These are phyloP conservation scores for Amblyopsis hoosieri DNA, from an alignment of 2,797 vertebrate species.

Conservation along the genomic window DNA sequence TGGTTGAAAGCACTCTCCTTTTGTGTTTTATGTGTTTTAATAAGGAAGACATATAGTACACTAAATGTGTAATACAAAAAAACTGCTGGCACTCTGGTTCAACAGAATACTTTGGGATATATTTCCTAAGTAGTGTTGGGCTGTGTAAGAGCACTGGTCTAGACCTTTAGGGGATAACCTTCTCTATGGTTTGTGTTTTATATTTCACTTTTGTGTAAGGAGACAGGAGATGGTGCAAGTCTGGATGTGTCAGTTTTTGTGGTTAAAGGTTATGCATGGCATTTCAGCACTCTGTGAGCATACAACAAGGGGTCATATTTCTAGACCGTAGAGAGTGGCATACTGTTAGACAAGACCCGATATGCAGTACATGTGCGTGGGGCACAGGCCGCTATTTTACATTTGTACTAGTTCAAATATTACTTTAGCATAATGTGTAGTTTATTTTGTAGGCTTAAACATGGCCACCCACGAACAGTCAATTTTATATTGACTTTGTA, in stretches of 20 bases:
- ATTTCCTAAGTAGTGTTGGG: slow-evolving; percentile 51
- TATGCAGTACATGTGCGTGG: slow-evolving; percentile 33
- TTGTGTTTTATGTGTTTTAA: slow-evolving; percentile 1
- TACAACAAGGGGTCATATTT: slow-evolving; percentile 65
- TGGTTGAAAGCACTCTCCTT: slow-evolving; percentile 22
- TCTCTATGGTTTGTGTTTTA: slow-evolving; percentile 58
- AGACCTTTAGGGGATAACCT: slow-evolving; percentile 66
- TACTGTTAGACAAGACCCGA: slow-evolving; percentile 15
- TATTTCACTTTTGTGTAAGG: slow-evolving; percentile 70
- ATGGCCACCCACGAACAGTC: not conserved
- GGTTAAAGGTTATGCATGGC: slow-evolving; percentile 56
- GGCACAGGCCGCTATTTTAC: slow-evolving; percentile 16
- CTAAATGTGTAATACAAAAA: slow-evolving; percentile 39
- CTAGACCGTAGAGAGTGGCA: slow-evolving; percentile 46
- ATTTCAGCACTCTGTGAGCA: slow-evolving; percentile 64
- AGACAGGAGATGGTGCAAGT: slow-evolving; percentile 38
- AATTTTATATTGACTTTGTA: not conserved
- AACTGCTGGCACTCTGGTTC: slow-evolving; percentile 44
- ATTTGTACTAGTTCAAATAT: slow-evolving; percentile 20
- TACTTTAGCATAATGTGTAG: slow-evolving; percentile 6
- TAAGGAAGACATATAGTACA: slow-evolving; percentile 35
- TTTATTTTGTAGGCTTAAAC: slow-evolving; percentile 9
- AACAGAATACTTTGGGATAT: slow-evolving; percentile 48
- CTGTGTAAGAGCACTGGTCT: slow-evolving; percentile 42
- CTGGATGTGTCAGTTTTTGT: slow-evolving; percentile 53